Conservation (phyloP, 2,113 vertebrate genomes). For the Myiagra hebetior region DNA sequence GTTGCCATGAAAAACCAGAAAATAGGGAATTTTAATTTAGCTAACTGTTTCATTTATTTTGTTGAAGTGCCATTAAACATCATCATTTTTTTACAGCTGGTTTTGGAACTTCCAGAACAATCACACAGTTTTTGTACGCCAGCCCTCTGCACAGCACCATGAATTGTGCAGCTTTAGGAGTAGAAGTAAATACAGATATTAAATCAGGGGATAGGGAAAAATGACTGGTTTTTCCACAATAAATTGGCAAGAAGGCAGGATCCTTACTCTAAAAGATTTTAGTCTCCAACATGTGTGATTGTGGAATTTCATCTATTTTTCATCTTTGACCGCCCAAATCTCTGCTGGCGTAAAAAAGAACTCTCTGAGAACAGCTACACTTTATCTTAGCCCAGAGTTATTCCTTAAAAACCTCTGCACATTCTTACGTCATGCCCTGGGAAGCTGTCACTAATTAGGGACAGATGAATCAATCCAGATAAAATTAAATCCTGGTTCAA, state of each 20-base stretch:
- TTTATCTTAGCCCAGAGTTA: constrained; percentile 1
- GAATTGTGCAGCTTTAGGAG: background rate
- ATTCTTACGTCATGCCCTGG: constrained; percentile 28
- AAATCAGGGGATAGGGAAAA: background rate
- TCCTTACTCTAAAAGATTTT: background rate
- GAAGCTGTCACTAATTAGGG: constrained; percentile 43
- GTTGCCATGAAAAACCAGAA: background rate
- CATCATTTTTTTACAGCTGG: background rate
- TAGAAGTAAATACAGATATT: background rate
- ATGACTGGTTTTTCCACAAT: background rate
- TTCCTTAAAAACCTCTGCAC: background rate
- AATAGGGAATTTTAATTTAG: background rate
- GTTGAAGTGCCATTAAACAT: background rate
- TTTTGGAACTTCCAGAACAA: background rate
- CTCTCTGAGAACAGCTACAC: background rate
- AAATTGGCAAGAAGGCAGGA: background rate
- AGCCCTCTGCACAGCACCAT: background rate
- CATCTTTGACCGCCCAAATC: background rate
- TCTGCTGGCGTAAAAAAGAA: background rate
- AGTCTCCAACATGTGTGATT: background rate
- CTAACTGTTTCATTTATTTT: background rate
- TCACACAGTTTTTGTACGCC: accelerated
- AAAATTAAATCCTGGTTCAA: constrained; percentile 33
- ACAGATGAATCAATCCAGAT: constrained; percentile 40
- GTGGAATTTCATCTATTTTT: constrained; percentile 22